Conservation (phyloP, 2,113 vertebrate genomes). For the Probosciger aterrimus region DNA sequence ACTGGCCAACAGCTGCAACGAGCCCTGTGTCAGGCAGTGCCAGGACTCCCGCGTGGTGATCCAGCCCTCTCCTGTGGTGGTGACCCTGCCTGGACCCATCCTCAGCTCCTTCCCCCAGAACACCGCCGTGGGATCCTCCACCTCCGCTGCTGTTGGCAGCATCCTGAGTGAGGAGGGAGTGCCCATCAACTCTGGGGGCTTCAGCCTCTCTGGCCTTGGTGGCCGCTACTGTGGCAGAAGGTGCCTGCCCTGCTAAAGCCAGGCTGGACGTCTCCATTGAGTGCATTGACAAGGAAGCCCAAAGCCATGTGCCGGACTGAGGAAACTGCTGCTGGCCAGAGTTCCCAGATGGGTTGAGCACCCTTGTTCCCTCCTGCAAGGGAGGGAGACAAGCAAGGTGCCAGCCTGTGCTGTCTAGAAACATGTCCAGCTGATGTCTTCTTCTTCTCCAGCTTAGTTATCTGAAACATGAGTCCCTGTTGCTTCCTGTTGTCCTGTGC, state of each 20-base stretch:
- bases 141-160: too few species aligned
- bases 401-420: not conserved
- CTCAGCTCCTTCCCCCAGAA: conserved; percentile 46
- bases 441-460: not conserved
- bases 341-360: not conserved
- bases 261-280: not conserved
- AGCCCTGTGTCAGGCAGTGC: not conserved
- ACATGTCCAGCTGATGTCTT: not conserved
- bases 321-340: not conserved
- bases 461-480: not conserved
- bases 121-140: not conserved
- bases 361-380: not conserved
- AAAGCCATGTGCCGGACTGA: not conserved
- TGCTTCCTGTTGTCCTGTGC: not conserved
- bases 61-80: not conserved
- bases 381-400: not conserved
- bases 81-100: conserved; percentile 12
- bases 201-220: not conserved
- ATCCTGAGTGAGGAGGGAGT: not conserved
- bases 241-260: too few species aligned
- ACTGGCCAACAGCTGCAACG: not conserved
- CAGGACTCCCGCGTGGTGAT: not conserved
- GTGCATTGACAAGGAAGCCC: not conserved
- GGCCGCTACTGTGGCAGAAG: not conserved
- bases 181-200: not conserved